Evolutionary conservation across 2,113 vertebrate genomes (phyloP).

Genomic region (Fukomys damarensis): DNA sequence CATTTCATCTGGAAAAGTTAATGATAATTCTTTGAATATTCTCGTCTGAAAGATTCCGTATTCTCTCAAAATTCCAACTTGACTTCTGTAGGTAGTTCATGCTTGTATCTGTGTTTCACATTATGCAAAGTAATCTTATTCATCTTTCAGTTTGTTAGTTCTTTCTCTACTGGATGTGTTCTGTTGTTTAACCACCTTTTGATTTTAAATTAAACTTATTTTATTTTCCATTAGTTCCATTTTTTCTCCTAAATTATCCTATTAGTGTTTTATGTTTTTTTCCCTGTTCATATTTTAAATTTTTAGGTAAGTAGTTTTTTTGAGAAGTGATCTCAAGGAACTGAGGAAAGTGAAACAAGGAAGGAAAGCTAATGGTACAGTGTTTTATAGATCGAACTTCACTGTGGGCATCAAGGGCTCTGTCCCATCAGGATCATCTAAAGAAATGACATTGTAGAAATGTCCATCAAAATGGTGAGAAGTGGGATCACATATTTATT

Average conservation of each 20-base stretch:
- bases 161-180: neutral
- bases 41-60: neutral
- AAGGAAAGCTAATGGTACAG: neutral
- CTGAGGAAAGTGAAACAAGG: neutral
- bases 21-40: conserved; percentile 16
- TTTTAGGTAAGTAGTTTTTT: neutral
- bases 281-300: conserved; percentile 2
- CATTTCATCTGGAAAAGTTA: neutral
- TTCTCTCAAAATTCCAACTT: neutral
- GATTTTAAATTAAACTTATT: conserved; percentile 22
- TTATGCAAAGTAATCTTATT: neutral
- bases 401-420: neutral
- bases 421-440: neutral
- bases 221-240: conserved; percentile 5
- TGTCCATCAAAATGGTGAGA: neutral
- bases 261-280: neutral
- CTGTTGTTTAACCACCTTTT: neutral
- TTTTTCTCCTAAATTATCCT: neutral
- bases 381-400: neutral
- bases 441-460: neutral
- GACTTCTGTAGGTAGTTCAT: neutral
- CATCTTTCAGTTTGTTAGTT: neutral
- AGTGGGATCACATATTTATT: neutral
- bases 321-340: neutral
- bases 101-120: neutral